Conservation (phyloP, 2,888 invertebrate species). For the Trypoxylon attenuatum region DNA sequence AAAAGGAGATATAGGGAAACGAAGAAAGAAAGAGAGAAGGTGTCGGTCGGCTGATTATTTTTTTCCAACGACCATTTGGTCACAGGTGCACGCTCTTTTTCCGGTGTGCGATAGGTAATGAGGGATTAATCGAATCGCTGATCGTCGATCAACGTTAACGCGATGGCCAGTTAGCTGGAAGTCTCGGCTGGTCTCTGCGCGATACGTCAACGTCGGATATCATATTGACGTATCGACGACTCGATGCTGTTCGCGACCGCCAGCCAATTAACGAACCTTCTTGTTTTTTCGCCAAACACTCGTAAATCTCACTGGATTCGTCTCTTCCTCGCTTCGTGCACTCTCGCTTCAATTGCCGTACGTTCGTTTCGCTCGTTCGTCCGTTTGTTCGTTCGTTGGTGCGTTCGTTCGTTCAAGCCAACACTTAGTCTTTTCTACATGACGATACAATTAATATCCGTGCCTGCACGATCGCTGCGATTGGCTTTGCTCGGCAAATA, state of each 20-base stretch:
- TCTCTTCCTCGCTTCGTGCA: conserved; percentile 31
- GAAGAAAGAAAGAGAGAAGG: not conserved
- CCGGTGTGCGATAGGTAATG: conserved; percentile 50
- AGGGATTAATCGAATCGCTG: conserved; percentile 66
- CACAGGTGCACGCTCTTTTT: conserved; percentile 59
- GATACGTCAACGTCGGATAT: conserved; percentile 55
- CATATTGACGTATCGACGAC: conserved; percentile 64
- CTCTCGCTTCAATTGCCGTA: conserved; percentile 21
- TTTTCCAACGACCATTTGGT: conserved; percentile 11
- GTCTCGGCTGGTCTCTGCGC: conserved; percentile 21
- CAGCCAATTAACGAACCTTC: conserved; percentile 63
- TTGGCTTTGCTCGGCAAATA: conserved; percentile 15
- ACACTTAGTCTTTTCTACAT: too few species aligned
- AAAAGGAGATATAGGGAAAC: too few species aligned
- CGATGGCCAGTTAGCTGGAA: conserved; percentile 30
- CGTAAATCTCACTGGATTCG: conserved; percentile 56
- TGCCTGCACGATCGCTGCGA: conserved; percentile 1
- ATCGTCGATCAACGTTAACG: conserved; percentile 67
- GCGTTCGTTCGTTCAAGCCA: too few species aligned
- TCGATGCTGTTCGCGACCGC: conserved; percentile 54
- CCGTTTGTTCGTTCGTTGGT: conserved; percentile 1
- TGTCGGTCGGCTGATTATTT: conserved; percentile 1
- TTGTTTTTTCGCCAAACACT: conserved; percentile 59
- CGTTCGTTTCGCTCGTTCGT: conserved; percentile 8
- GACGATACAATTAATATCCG: conserved; percentile 31